Conservation (phyloP, 2,797 vertebrate species). For the Periparus ater region DNA sequence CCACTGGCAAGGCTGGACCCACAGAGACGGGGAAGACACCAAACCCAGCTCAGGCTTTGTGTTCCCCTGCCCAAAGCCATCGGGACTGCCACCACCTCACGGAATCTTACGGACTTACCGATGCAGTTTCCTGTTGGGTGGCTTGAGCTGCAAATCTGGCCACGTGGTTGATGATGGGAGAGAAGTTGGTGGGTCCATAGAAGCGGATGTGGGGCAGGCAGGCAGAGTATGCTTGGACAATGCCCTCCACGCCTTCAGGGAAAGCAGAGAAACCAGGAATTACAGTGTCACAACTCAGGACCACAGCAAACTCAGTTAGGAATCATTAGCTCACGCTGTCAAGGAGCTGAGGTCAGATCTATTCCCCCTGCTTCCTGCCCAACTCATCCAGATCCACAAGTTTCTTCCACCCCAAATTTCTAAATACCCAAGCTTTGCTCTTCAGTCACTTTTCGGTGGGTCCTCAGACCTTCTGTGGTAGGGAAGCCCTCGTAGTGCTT, state of each 20-base stretch:
- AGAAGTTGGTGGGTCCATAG: slow-evolving; percentile 97
- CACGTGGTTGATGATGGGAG: slow-evolving; percentile 95
- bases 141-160: slow-evolving; percentile 94
- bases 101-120: slow-evolving; percentile 73
- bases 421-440: neutral
- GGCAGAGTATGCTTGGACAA: slow-evolving; percentile 91
- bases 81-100: accelerated
- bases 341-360: neutral
- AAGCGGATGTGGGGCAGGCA: slow-evolving; percentile 97
- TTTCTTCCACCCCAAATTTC: neutral
- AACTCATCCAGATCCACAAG: neutral
- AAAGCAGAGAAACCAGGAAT: neutral
- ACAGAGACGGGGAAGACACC: accelerated
- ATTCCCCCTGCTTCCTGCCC: accelerated
- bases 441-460: neutral
- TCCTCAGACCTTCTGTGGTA: neutral
- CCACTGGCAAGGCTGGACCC: neutral
- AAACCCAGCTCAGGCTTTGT: neutral
- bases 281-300: neutral
- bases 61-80: neutral
- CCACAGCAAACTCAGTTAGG: neutral
- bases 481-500: accelerated
- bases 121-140: slow-evolving; percentile 89
- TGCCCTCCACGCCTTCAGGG: slow-evolving; percentile 91
- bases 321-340: neutral